Evolutionary conservation across 2,113 vertebrate species (phyloP), one percentile per base, ranked within the genome.

Genomic region (Paratilapia polleni): DNA sequence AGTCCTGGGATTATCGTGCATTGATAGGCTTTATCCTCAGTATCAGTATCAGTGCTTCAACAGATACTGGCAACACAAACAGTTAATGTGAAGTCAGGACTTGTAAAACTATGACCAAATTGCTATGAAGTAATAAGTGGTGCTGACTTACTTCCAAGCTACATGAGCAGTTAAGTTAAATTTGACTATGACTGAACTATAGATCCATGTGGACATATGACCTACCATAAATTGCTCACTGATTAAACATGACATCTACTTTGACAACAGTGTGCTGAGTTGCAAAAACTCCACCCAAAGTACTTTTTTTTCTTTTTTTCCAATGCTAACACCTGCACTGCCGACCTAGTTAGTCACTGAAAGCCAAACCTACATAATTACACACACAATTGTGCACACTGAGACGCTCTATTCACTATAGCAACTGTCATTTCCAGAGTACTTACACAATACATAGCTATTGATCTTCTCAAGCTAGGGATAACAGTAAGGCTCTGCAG

Each of bases 271-370:
- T 52, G 24, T 52, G 13, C 9, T 20, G 0, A 54, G 26, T 34
- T 61, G 9, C 20, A 61, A 38, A 57, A 81, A 41, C 89, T 77
- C 83, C 89, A 82, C 80, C 86, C 82, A 90, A 26, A 62, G 2
- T 28, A 38, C 1, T 49, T 63, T 3, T 58, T 63, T 43, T 77
- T 84, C 1, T 66, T 73, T 43, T 77, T 70, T 78, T 56, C 43
- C 2, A n/a, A 17, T n/a, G 31, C 12, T 43, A 24, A 47, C 28
- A 79, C 24, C 11, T 28, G 1, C 34, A 54, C 59, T 49, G 68
- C 6, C 0, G 9, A 26, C 60, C 24, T 28, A 56, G 41, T 80
- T 83, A 88, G 62, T 88, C 78, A 87, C 4, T 60, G 4, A 57
- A 57, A 56, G 24, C 10, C 13, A 26, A 61, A 38, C 59, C 31